Evolutionary conservation across 1,140 invertebrate species (phyloP).

Genomic region (Dendrolimus punctatus): DNA sequence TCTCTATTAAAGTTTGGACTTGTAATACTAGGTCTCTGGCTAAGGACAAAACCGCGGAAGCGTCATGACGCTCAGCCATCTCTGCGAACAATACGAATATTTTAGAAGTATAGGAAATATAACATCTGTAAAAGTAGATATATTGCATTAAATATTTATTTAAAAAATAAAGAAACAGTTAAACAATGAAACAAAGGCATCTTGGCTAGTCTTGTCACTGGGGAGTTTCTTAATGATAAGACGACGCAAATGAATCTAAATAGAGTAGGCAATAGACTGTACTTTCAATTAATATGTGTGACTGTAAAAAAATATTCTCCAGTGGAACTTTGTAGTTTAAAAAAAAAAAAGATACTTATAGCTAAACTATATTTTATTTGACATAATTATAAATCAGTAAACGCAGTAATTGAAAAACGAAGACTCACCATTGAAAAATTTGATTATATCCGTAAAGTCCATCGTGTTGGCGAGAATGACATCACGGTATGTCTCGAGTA

Average conservation of each 20-base stretch:
- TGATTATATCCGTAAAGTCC: slow-evolving; percentile 98
- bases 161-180: no score
- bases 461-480: slow-evolving; percentile 95
- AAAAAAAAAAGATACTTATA: background rate
- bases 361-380: background rate
- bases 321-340: no score
- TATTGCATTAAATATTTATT: no score
- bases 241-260: no score
- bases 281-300: no score
- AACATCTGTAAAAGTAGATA: background rate
- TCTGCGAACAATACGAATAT: slow-evolving; percentile 76
- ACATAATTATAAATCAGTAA: background rate
- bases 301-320: no score
- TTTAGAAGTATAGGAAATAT: slow-evolving; percentile 1
- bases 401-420: background rate
- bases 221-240: no score
- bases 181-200: no score
- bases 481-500: slow-evolving; percentile 94
- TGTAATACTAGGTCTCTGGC: slow-evolving; percentile 89
- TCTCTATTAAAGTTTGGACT: slow-evolving; percentile 92
- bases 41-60: slow-evolving; percentile 83
- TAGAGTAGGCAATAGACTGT: no score
- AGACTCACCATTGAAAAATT: slow-evolving; percentile 93
- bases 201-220: no score
- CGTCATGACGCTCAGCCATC: slow-evolving; percentile 96